These are phyloP conservation scores for Littorina saxatilis DNA, from an alignment of 1,140 invertebrate species.

Conservation along the genomic window DNA sequence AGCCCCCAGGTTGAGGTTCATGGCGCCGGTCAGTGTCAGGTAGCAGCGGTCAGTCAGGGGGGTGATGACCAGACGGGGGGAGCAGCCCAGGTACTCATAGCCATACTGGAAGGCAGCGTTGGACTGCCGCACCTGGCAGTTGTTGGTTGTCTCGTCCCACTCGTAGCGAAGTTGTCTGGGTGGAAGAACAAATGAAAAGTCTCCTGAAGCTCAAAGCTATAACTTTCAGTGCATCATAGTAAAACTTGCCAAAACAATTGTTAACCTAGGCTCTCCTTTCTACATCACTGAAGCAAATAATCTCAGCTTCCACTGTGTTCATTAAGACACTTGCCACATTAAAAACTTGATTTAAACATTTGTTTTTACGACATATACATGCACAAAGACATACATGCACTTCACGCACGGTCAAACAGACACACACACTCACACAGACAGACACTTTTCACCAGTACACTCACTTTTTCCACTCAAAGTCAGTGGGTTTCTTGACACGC, in stretches of 20 bases:
- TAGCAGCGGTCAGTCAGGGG: slow-evolving; percentile 78
- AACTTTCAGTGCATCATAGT: no score
- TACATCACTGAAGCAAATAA: background rate
- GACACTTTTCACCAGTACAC: background rate
- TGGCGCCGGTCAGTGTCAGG: slow-evolving; percentile 80
- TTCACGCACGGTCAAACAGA: background rate
- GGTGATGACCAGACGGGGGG: slow-evolving; percentile 76
- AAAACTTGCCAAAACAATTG: no score
- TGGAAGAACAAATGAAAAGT: slow-evolving; percentile 15
- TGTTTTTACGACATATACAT: background rate
- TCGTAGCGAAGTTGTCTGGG: slow-evolving; percentile 76
- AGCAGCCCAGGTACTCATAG: slow-evolving; percentile 76
- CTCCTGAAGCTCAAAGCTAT: no score
- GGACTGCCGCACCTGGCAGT: slow-evolving; percentile 71
- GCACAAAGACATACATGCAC: background rate
- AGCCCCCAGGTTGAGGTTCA: slow-evolving; percentile 86
- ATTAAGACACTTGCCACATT: no score
- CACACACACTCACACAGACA: background rate
- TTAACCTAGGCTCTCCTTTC: no score
- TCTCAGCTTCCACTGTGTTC: background rate
- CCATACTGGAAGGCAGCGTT: slow-evolving; percentile 74
- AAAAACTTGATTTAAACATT: background rate
- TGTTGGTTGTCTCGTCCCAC: slow-evolving; percentile 74
- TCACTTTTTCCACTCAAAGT: slow-evolving; percentile 76
- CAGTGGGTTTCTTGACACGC: slow-evolving; percentile 64